These are phyloP conservation scores for Habropoda laboriosa DNA, from an alignment of 1,140 invertebrate species.

Conservation along the genomic window DNA sequence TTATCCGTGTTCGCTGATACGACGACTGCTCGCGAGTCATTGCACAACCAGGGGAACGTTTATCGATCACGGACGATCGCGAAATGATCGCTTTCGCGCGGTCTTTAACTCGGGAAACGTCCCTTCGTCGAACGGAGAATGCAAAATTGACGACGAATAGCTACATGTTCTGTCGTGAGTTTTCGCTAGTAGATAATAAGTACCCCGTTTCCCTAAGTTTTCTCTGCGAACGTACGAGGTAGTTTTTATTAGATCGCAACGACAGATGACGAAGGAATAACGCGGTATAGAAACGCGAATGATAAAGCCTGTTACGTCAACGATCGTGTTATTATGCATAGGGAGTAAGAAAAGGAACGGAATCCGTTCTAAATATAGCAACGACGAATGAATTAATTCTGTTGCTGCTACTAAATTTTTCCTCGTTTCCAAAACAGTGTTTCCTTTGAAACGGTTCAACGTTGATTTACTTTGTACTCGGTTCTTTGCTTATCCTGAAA, in stretches of 20 bases:
- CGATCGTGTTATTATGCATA: background rate
- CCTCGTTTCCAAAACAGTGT: background rate
- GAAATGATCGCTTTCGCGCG: background rate
- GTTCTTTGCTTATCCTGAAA: too few species aligned
- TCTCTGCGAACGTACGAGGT: background rate
- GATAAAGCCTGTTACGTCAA: conserved; percentile 3
- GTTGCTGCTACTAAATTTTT: background rate
- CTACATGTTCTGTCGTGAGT: background rate
- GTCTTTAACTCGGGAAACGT: background rate
- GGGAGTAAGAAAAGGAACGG: background rate
- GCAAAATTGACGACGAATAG: background rate
- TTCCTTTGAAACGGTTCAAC: background rate
- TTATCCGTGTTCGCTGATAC: too few species aligned
- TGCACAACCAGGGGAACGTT: background rate
- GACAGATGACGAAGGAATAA: background rate
- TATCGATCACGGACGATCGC: background rate
- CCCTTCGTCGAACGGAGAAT: background rate
- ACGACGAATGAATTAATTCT: background rate
- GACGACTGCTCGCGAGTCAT: too few species aligned
- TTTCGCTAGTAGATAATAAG: background rate
- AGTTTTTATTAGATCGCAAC: background rate
- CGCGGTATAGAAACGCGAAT: background rate
- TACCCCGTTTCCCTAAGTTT: background rate
- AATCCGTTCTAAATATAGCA: background rate
- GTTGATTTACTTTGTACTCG: too few species aligned